Evolutionary conservation across 2,113 vertebrate genomes (phyloP), one percentile per base, ranked within the genome.

Genomic region (Zonotrichia leucophrys): DNA sequence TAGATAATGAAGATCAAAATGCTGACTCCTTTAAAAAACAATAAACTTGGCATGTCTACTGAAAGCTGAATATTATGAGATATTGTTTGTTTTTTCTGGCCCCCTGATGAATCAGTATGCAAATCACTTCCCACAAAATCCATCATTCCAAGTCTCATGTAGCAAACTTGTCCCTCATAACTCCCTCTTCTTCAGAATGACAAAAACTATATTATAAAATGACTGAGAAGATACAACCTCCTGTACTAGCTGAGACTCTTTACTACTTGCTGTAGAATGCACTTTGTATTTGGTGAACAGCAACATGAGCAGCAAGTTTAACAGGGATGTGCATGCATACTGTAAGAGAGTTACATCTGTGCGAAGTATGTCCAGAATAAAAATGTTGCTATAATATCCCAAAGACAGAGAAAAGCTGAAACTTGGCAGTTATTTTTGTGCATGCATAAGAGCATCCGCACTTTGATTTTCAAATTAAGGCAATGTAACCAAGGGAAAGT

Each of bases 91-190:
- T 91, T 94, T n/a, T 87, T 49, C 81, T 85, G 78, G 50, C 17
- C 33, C 37, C 63, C 52, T 59, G 55, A 90, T 90, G 72, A 95
- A 94, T 88, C 63, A 67, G 64, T 84, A 95, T 67, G 87, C 49
- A 92, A 90, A 95, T 90, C 13, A 52, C 60, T 74, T 88, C 79
- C 87, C 90, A 90, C 64, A 67, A 83, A 69, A 90, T 70, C 13
- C 83, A 59, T 49, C 79, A 87, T 37, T 88, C 63, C 21, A 63
- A 90, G 33, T 77, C 46, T 91, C 67, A 47, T 1, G 0, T 19
- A 76, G 21, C 42, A 90, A 84, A 55, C 41, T 13, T 94, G 12
- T 10, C 37, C 5, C 37, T 70, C 63, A 19, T 35, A 30, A 64
- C 39, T 81, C n/a, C 50, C 53, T 67, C 46, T 81, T 80, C 68